Evolutionary conservation across 2,888 invertebrate genomes (phyloP), one percentile per base, ranked within the genome.

Genomic region (Acrobasis repandana): DNA sequence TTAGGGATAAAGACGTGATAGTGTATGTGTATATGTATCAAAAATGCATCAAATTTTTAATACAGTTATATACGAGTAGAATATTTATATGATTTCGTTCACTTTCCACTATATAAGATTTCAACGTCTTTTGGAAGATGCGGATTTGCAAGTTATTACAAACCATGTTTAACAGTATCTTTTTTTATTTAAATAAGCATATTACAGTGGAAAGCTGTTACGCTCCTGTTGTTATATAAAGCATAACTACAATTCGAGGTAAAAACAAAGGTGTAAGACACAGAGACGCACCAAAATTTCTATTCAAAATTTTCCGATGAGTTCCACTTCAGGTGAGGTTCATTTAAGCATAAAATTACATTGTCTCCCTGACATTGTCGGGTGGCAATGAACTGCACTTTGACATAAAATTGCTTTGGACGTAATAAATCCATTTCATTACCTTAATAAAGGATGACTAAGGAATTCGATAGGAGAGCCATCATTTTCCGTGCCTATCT

Each of bases 291-390:
- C 84, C 83, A 78, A 88, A 86, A 84, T 86, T 82, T 83, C 90
- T 75, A 91, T 90, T 91, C 85, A 90, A 85, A 86, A 88, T 89
- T 91, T 87, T 84, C 85, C 82, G 80, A 87, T 78, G 77, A 83
- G 91, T 91, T 92, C 90, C 90, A 91, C 86, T 90, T 85, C 80
- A 85, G 72, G 79, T 79, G 85, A 88, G 83, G 80, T 83, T 88
- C 90, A 89, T 88, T 92, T 86, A 74, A 92, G 85, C 92, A 92
- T 92, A 90, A 92, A 90, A 92, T 92, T 92, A 91, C 91, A 91
- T 92, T 92, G 91, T 91, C 86, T 87, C 75, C 65, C 69, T 80
- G 83, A 86, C 89, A 90, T 89, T 90, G 90, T 89, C 77, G 83
- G 75, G 86, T 90, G 91, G 84, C 91, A 90, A 88, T 91, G 92